Conservation (phyloP, 1,140 invertebrate species). For the Trichonephila inaurata region DNA sequence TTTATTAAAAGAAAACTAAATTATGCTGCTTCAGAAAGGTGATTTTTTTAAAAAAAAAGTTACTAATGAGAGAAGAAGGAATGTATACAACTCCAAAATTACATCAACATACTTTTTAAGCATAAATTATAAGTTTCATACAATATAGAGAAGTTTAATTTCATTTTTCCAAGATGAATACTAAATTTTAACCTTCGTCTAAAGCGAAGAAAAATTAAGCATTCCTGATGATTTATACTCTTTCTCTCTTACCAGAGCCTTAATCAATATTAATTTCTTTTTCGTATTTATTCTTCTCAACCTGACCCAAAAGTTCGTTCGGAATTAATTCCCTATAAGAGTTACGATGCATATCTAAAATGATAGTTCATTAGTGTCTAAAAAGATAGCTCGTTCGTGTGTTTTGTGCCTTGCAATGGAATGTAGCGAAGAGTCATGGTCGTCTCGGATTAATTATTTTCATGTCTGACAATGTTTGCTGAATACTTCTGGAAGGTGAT, state of each 20-base stretch:
- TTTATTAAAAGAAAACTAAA: too few species aligned
- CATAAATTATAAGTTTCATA: too few species aligned
- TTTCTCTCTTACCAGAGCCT: background rate
- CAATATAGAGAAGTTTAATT: too few species aligned
- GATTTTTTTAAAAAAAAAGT: too few species aligned
- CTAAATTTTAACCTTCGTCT: too few species aligned
- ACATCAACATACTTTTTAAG: too few species aligned
- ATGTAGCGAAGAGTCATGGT: conserved; percentile 89
- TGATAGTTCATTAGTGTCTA: conserved; percentile 83
- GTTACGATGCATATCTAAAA: conserved; percentile 86
- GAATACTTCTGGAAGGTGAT: conserved; percentile 57
- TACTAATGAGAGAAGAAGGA: too few species aligned
- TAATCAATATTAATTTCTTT: conserved; percentile 3
- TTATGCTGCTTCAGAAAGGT: too few species aligned
- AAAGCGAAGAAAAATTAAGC: too few species aligned
- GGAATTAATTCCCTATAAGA: conserved; percentile 78
- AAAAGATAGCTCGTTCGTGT: conserved; percentile 86
- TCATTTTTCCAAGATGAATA: too few species aligned
- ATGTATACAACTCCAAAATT: too few species aligned
- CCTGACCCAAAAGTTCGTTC: background rate
- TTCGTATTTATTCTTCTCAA: background rate
- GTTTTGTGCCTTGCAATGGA: conserved; percentile 91
- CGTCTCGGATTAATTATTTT: conserved; percentile 87
- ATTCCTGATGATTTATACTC: too few species aligned
- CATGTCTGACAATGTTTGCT: conserved; percentile 82